phyloP scores from a whole-genome alignment of 2,113 vertebrate species.

The Noctilio leporinus region DNA sequence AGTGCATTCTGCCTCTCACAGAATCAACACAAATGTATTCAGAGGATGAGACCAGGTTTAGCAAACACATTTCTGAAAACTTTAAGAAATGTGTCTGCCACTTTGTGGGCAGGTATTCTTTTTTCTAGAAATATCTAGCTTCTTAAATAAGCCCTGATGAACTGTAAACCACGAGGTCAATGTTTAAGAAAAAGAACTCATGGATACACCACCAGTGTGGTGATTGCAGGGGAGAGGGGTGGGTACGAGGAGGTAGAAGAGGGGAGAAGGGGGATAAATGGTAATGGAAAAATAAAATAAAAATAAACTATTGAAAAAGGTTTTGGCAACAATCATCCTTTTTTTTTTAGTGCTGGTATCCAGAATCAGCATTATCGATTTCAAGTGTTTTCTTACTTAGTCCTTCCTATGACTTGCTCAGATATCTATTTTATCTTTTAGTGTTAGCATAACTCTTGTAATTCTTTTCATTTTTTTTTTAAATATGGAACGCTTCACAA shows the following conservation, averaged over 20 bases:
- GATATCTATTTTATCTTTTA: conserved; percentile 19
- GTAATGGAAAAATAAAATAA: too few relatives aligned
- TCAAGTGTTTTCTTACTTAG: conserved; percentile 11
- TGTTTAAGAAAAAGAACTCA: conserved; percentile 19
- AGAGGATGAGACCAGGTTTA: neutral
- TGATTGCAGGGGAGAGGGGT: too few relatives aligned
- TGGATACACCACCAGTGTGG: too few relatives aligned
- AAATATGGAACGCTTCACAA: too few relatives aligned
- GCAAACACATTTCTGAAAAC: conserved; percentile 16
- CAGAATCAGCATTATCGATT: neutral
- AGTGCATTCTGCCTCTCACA: conserved; percentile 31
- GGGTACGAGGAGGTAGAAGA: too few relatives aligned
- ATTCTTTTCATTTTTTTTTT: too few relatives aligned
- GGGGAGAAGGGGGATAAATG: too few relatives aligned
- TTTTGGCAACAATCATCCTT: neutral
- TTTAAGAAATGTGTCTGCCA: neutral
- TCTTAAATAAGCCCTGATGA: conserved; percentile 21
- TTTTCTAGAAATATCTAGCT: conserved; percentile 11
- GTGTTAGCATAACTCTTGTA: neutral
- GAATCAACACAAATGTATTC: neutral
- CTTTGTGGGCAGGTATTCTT: neutral
- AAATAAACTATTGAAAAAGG: neutral
- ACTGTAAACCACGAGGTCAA: neutral
- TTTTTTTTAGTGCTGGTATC: neutral
- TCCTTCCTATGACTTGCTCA: neutral